These are phyloP conservation scores for Poeciliopsis gracilis DNA, from an alignment of 2,797 vertebrate species.

Conservation along the genomic window DNA sequence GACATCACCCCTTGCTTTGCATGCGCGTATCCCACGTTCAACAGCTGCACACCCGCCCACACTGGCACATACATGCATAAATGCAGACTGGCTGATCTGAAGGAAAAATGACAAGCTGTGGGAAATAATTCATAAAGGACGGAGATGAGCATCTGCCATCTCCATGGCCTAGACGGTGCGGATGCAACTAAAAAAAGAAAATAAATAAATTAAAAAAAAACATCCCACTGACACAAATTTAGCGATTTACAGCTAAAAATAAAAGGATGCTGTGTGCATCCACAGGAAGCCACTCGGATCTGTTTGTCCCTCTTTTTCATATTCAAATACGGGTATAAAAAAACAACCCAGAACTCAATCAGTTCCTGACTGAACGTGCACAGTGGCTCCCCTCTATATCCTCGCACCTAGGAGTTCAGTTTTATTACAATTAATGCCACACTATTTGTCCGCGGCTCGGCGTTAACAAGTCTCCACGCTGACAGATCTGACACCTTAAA, in stretches of 20 bases:
- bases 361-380: neutral
- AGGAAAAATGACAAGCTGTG: conserved; percentile 56
- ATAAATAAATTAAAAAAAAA: neutral
- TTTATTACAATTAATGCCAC: conserved; percentile 15
- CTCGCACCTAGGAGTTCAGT: neutral
- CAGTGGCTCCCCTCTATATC: neutral
- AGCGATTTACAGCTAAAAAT: conserved; percentile 6
- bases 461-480: conserved; percentile 13
- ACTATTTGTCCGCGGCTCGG: conserved; percentile 1
- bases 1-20: neutral
- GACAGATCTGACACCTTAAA: conserved; percentile 46
- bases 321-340: conserved; percentile 54
- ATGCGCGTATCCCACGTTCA: neutral
- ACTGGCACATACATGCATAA: conserved; percentile 21
- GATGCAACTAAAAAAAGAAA: neutral
- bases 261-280: neutral
- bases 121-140: conserved; percentile 65
- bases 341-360: neutral
- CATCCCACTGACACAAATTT: conserved; percentile 18
- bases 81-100: conserved; percentile 53
- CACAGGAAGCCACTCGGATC: neutral
- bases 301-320: conserved; percentile 69
- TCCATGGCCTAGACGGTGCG: conserved; percentile 14
- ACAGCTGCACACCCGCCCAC: neutral
- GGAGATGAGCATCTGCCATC: conserved; percentile 30